These are phyloP conservation scores for Popillia japonica DNA, from an alignment of 1,140 invertebrate genomes.

Conservation along the genomic window DNA sequence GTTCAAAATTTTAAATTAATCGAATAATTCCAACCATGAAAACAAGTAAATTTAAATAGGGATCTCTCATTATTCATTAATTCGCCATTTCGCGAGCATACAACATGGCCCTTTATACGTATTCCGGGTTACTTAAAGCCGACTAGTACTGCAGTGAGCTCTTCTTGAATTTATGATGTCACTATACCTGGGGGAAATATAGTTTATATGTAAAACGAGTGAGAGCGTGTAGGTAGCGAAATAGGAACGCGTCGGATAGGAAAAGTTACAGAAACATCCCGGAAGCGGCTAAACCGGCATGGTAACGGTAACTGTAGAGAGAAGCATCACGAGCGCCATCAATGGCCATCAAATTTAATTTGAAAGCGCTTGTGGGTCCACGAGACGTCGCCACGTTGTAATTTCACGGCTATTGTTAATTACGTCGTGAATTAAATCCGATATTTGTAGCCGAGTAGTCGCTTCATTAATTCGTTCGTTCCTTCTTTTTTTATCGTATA, in stretches of 20 bases:
- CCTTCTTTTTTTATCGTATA: background rate
- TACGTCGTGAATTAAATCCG: conserved; percentile 34
- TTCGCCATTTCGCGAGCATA: background rate
- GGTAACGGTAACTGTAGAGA: background rate
- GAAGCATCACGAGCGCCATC: background rate
- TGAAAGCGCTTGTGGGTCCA: conserved; percentile 26
- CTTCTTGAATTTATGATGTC: conserved; percentile 17
- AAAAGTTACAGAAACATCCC: background rate
- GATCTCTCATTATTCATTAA: background rate
- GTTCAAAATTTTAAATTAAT: background rate
- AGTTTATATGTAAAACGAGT: conserved; percentile 19
- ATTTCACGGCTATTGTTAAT: conserved; percentile 33
- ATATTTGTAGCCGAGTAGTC: conserved; percentile 24
- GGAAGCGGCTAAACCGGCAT: background rate
- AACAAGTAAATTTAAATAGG: background rate
- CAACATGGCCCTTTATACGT: background rate
- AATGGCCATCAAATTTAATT: conserved; percentile 35
- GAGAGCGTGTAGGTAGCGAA: background rate
- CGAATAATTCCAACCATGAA: background rate
- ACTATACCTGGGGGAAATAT: conserved; percentile 28
- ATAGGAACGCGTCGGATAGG: background rate
- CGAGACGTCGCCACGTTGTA: conserved; percentile 30
- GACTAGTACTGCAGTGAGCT: background rate
- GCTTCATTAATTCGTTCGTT: conserved; percentile 12
- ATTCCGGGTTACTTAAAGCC: background rate